Base-by-base conservation (phyloP, 2,113 vertebrate species). In the Thamnaconus septentrionalis region DNA sequence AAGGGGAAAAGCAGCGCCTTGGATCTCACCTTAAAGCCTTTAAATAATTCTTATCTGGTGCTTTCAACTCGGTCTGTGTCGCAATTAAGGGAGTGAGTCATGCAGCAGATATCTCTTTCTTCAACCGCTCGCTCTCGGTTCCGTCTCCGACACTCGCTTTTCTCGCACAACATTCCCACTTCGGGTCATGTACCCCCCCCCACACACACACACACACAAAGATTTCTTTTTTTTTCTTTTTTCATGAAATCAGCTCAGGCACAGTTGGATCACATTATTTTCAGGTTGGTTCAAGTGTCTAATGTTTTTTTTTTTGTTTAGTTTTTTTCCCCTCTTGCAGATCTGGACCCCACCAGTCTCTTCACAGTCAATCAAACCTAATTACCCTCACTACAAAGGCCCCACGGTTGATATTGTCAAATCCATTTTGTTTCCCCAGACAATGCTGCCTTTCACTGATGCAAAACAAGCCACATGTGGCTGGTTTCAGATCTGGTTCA, bases 341-440 rank as follows among this genome's bases (percentile, higher is more conserved):
- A 78, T 80, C 76, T 76, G 79, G 88, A 89, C 77, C 84, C 74
- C 79, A 72, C 80, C 76, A 87, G 77, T 82, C 83, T 83, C 87
- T 89, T 82, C 77, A 79, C 84, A 87, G 86, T 90, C 88, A 88
- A 88, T 91, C 89, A 88, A 82, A 86, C 76, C 83, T 87, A 87
- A 90, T 91, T 92, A 91, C 68, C 59, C 73, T 83, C 79, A 73
- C 87, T 77, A 80, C 78, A 78, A 87, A 87, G 78, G 18, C 18
- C 62, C 73, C 58, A 81, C 84, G 83, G 70, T 81, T 85, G 75
- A 60, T 73, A 69, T 87, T 84, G 87, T 88, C 85, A 84, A 79
- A 83, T 81, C 78, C 79, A 79, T 82, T 88, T 90, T 84, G 83
- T 69, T 69, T 79, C 71, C 65, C 63, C 50, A 78, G 83, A 77